These are phyloP conservation scores for Onychorhynchus coronatus DNA, from an alignment of 2,113 vertebrate species.

Conservation along the genomic window DNA sequence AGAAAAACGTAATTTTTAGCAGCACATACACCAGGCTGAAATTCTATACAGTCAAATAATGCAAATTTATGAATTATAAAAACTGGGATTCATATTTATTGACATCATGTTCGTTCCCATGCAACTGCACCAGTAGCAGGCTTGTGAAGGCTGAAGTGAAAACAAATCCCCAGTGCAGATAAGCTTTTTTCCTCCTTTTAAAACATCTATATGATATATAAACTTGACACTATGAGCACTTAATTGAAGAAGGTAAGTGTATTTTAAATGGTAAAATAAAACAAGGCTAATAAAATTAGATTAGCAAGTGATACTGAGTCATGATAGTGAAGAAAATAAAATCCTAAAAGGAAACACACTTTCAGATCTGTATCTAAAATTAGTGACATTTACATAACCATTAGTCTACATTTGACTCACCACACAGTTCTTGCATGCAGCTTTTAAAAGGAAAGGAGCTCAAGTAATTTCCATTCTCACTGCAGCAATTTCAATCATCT, in stretches of 20 bases:
- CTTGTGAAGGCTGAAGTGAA: neutral
- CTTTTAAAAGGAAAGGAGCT: conserved; percentile 47
- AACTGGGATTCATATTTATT: neutral
- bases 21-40: neutral
- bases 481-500: conserved; percentile 1
- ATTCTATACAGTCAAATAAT: neutral
- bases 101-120: neutral
- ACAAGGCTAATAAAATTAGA: conserved; percentile 45
- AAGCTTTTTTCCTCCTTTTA: neutral
- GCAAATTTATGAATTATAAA: neutral
- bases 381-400: conserved; percentile 71
- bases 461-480: conserved; percentile 41
- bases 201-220: neutral
- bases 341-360: conserved; percentile 65
- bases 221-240: neutral
- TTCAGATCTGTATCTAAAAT: conserved; percentile 67
- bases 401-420: conserved; percentile 68
- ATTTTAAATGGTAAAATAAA: conserved; percentile 26
- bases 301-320: conserved; percentile 65
- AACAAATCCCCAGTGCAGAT: neutral
- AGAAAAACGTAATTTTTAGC: neutral
- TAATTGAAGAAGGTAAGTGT: neutral
- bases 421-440: conserved; percentile 31
- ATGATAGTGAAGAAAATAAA: conserved; percentile 57
- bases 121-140: neutral